A percentile compares a stretch with the other conserved stretches of the same genome.
Evolutionary conservation across 2,797 vertebrate species (phyloP).

Genomic region (Periophthalmus magnuspinnatus): DNA sequence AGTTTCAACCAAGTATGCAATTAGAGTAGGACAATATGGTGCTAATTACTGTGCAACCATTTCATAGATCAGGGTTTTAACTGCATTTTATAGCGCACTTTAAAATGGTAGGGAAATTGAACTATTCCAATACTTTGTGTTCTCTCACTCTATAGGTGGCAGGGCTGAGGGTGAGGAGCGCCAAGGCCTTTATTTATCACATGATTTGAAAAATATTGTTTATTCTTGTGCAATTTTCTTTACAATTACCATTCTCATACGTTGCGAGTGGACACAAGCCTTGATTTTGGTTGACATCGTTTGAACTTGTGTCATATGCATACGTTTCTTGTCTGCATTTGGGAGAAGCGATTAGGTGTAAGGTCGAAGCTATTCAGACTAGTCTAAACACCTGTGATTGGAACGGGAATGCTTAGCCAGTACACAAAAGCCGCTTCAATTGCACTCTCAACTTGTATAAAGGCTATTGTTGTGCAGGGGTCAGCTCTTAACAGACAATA

Average conservation of each 20-base stretch:
- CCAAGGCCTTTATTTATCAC: not conserved
- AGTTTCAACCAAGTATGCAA: no score
- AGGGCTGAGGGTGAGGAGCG: not conserved
- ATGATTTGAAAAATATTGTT: not conserved
- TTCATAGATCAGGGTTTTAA: no score
- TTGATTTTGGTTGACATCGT: not conserved
- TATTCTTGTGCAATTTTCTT: not conserved
- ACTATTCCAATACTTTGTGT: not conserved
- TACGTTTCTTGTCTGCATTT: not conserved
- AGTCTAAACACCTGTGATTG: constrained; percentile 19
- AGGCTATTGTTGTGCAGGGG: constrained; percentile 31
- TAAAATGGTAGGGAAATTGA: not conserved
- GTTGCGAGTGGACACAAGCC: not conserved
- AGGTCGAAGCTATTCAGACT: constrained; percentile 9
- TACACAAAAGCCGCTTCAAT: constrained; percentile 33
- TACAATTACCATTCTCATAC: not conserved
- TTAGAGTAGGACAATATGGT: no score
- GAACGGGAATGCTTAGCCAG: constrained; percentile 25
- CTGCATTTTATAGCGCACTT: not conserved
- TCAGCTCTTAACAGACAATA: constrained; percentile 37
- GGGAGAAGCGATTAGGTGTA: constrained; percentile 7
- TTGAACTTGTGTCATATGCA: constrained; percentile 2
- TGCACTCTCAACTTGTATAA: constrained; percentile 19
- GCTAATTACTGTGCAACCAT: no score
- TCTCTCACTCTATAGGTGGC: constrained; percentile 3